Base-by-base conservation (phyloP, 2,113 vertebrate species). In the Pachyramphus minor region DNA sequence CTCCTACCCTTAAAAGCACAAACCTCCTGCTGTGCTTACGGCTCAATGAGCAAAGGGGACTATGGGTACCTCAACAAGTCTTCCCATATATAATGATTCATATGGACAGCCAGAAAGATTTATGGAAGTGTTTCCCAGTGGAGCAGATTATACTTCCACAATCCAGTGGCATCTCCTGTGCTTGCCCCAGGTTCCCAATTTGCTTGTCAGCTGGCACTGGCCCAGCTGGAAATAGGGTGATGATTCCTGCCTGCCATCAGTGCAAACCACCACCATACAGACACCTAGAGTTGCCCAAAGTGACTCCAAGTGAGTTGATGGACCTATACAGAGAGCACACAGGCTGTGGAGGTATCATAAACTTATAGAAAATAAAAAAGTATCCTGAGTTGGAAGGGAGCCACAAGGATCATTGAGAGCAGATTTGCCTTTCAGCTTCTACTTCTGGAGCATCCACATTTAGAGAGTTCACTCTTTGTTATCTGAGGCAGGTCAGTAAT, bases 241-340 rank as follows among this genome's bases (percentile, higher is more conserved):
- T 2, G 2, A 33, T 59, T 76, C 21, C 50, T 85, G 21, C 11
- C 45, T 64, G 44, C 3, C 58, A 42, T 8, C 11, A 53, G 19
- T 8, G 30, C 50, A 41, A 27, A 33, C 4, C 1, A 5, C 19
- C 20, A 17, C 23, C 0, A 1, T 23, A 20, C 2, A 24, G 22
- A n/a, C 16, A n/a, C 23, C 37, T 31, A 59, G 30, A 76, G 8
- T 12, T 17, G 21, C 5, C 33, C 75, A 18, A 27, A 55, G 35
- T 15, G 62, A 66, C 39, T 55, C 39, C 39, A 63, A 33, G n/a
- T 66, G 21, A 52, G 47, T 47, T 0, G 0, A 31, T 22, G 18
- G 5, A 9, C 27, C 11, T 47, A 1, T 31, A 31, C 5, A 21
- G 31, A 71, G 18, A 80, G 9, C 15, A 59, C 12, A 16, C 20